A percentile compares a stretch with the other conserved stretches of the same genome.
phyloP scores from a whole-genome alignment of 2,888 invertebrate genomes.

The Fragum whitleyi region DNA sequence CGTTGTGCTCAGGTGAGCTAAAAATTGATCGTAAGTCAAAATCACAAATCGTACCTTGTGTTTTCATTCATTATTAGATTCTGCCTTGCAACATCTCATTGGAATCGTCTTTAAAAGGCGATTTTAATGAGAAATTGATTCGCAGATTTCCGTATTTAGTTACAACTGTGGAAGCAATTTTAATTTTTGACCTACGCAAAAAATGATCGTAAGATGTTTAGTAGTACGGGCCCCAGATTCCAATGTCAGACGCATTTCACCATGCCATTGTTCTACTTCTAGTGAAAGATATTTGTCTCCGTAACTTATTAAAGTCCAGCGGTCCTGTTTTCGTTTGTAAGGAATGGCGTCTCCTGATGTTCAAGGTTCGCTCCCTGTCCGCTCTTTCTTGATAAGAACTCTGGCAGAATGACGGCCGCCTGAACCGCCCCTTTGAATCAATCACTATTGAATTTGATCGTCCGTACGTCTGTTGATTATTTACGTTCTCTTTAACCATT shows the following conservation, averaged over 20 bases:
- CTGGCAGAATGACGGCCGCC: conserved; percentile 53
- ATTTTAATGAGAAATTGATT: no score
- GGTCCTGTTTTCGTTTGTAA: conserved; percentile 58
- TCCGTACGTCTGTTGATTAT: neutral
- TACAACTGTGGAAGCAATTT: no score
- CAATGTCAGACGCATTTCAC: neutral
- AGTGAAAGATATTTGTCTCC: conserved; percentile 45
- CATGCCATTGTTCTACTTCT: conserved; percentile 28
- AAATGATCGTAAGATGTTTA: no score
- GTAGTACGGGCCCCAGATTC: no score
- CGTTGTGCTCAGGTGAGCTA: no score
- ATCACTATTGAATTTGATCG: conserved; percentile 15
- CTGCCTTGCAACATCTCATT: no score
- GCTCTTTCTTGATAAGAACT: conserved; percentile 59
- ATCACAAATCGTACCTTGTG: no score
- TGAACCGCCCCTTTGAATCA: neutral
- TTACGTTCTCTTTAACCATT: neutral
- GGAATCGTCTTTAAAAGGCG: no score
- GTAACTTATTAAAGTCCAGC: conserved; percentile 57
- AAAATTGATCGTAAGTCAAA: no score
- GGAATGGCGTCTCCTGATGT: conserved; percentile 52
- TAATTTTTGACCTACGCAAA: no score
- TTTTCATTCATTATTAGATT: no score
- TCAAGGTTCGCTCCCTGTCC: conserved; percentile 51
- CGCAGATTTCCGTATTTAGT: no score